These are phyloP conservation scores for Syrrhaptes paradoxus DNA, from an alignment of 2,113 vertebrate species.

Conservation along the genomic window DNA sequence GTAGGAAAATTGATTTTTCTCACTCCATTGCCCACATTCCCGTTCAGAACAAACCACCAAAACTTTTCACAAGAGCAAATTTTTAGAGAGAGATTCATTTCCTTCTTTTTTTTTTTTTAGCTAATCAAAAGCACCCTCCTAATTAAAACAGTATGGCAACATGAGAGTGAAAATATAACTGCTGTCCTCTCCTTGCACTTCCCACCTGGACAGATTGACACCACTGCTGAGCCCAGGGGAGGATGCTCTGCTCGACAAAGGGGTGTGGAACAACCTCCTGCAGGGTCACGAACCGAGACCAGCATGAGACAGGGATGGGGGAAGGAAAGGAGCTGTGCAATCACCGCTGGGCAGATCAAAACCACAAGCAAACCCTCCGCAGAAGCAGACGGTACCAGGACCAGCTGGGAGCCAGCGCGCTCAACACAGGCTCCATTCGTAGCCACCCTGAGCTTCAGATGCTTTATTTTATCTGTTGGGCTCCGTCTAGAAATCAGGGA, in stretches of 20 bases:
- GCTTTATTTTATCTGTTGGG: not conserved
- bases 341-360: not conserved
- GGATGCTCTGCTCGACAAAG: not conserved
- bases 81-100: not conserved
- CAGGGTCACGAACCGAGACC: not conserved
- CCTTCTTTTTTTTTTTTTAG: not conserved
- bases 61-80: not conserved
- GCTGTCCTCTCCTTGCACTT: not conserved
- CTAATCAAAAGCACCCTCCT: not conserved
- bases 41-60: not conserved
- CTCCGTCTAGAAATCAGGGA: not conserved
- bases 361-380: not conserved
- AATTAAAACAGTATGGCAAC: not conserved
- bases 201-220: not conserved
- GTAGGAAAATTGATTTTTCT: slow-evolving; percentile 40
- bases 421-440: rapidly evolving
- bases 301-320: not conserved
- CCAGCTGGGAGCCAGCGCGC: not conserved
- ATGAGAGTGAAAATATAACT: not conserved
- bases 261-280: not conserved
- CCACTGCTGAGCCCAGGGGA: not conserved
- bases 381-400: rapidly evolving
- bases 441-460: not conserved
- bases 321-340: not conserved
- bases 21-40: not conserved